Base-by-base conservation (phyloP, 1,140 invertebrate genomes). In the Zaprionus davidi region DNA sequence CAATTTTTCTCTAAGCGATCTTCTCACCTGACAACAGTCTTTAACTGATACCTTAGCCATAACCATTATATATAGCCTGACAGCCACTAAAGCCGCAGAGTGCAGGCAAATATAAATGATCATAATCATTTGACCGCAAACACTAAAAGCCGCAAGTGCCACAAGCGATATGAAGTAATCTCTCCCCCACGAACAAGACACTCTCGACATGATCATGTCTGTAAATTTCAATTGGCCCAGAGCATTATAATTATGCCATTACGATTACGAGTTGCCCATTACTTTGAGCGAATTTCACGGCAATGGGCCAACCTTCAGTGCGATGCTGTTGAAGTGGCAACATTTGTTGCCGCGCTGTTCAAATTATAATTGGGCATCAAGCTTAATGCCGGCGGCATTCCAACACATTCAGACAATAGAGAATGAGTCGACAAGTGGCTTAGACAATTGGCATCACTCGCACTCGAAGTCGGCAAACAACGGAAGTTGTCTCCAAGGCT, bases 281-380 rank as follows among this genome's bases (percentile, higher is more conserved):
- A 66, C 63, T 31, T 31, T 64, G 46, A 66, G 63, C 65, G 20
- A 58, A 68, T 46, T 68, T 59, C 55, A 69, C 57, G 60, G 64
- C 60, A 75, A 75, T 63, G 59, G 31, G 58, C 66, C 38, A 81
- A 65, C 68, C 80, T 80, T 87, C 77, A 34, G 22, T 34, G 56
- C 12, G 62, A 20, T 34, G 28, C 22, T 44, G 51, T 26, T 67
- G 38, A 76, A 79, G 81, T 80, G 76, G 26, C 64, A 38, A 76
- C 26, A 60, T 31, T 66, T 34, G 31, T 41, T 69, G 66, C 55
- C 65, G 44, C 65, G 51, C 46, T 72, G 66, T 68, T 79, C 75
- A 78, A 84, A 80, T 87, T 71, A 88, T 82, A 88, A 86, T 88
- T 88, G 81, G 75, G 74, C 82, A 77, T 79, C 64, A 76, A 79